Base-by-base conservation (phyloP, 2,888 invertebrate genomes). In the Rutpela maculata region DNA sequence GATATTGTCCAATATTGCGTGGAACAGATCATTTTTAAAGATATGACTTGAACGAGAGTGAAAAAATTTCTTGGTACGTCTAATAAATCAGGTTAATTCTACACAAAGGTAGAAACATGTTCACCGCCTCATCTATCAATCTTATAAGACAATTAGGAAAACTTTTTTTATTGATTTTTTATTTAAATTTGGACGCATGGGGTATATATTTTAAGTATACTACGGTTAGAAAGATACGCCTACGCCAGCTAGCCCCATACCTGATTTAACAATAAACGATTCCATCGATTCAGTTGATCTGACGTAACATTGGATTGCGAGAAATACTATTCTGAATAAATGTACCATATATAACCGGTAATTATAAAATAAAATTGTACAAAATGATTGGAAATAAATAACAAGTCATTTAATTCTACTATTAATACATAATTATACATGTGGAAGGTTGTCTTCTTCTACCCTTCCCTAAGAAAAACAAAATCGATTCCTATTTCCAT, bases 161-260 rank as follows among this genome's bases (percentile, higher is more conserved):
- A 60, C 9, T 22, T 59, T 70, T 68, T 70, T 60, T 70, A 70
- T 70, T 43, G 70, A 60, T 70, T 60, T 70, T 70, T 70, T 70
- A 70, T 70, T 70, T 22, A 70, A 70, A 70, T 70, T 15, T 22
- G 26, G 15, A 35, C 59, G 57, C 69, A 35, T 59, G 35, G 70
- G 70, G 59, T 19, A 43, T 70, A 70, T 70, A 60, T 60, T 70
- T 60, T 22, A 38, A 26, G 70, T 10, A 17, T 50, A 26, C 7
- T 9, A 18, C 12, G 26, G 55, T 26, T 55, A 9, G 15, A 22
- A 55, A 11, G 67, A 43, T 35, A 57, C 70, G n/a, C 70, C 70
- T 43, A 70, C 70, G 43, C 60, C 0, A 18, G 10, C 35, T 38
- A 19, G 60, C 22, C 31, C 22, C 43, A 38, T 60, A 60, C 70